Percentiles rank a stretch among this genome's conserved stretches.
phyloP scores from a whole-genome alignment of 2,888 invertebrate species.

The Leptopterna dolabrata region DNA sequence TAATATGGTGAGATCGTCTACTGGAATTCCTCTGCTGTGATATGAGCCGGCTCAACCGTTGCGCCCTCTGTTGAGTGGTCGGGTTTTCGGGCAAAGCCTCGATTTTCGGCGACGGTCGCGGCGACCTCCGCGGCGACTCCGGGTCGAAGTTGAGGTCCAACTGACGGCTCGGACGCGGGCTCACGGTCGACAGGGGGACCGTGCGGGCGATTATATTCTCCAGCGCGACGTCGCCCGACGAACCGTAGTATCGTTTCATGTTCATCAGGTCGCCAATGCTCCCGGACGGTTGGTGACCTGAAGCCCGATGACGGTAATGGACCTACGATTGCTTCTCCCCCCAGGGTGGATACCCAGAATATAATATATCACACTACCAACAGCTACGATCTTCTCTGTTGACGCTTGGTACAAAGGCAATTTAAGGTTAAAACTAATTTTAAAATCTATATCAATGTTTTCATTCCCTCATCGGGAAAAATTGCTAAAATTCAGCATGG shows the following conservation, averaged over 20 bases:
- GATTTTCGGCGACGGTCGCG: constrained; percentile 35
- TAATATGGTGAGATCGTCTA: constrained; percentile 41
- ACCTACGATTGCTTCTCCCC: constrained; percentile 10
- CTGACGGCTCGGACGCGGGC: constrained; percentile 66
- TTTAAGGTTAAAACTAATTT: no score
- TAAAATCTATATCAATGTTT: no score
- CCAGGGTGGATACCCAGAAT: neutral
- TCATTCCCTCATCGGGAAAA: no score
- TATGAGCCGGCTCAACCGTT: constrained; percentile 76
- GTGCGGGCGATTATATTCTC: constrained; percentile 79
- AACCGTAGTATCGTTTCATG: constrained; percentile 77
- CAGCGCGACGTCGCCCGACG: constrained; percentile 76
- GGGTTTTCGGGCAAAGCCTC: constrained; percentile 45
- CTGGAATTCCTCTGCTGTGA: constrained; percentile 71
- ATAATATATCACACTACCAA: no score
- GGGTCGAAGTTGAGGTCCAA: constrained; percentile 24
- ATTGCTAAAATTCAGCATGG: no score
- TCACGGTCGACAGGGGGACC: constrained; percentile 80
- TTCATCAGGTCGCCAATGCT: constrained; percentile 87
- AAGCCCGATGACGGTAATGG: constrained; percentile 34
- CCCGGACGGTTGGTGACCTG: constrained; percentile 66
- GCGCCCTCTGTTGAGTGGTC: constrained; percentile 71
- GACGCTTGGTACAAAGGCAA: no score
- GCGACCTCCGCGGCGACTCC: constrained; percentile 25
- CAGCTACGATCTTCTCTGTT: no score